These are phyloP conservation scores for Corbicula japonica DNA, from an alignment of 2,888 invertebrate genomes.

Conservation along the genomic window DNA sequence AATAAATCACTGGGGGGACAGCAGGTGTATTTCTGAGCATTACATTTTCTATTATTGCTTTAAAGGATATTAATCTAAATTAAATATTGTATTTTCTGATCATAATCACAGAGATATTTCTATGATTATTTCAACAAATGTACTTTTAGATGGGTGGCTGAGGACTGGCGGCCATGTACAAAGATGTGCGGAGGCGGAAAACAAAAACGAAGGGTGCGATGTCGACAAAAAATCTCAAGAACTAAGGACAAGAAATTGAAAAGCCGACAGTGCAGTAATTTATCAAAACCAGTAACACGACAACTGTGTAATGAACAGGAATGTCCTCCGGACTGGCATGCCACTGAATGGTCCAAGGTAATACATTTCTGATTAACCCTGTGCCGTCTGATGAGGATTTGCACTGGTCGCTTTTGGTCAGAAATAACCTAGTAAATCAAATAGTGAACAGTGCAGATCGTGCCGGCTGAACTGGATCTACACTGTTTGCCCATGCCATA, in stretches of 20 bases:
- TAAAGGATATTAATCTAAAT: not conserved
- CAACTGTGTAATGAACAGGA: constrained; percentile 78
- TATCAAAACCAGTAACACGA: constrained; percentile 72
- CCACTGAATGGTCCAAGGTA: constrained; percentile 96
- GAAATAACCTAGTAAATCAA: too few relatives aligned
- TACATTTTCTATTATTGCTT: too few relatives aligned
- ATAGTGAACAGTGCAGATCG: too few relatives aligned
- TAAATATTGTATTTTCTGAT: not conserved
- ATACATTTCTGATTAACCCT: too few relatives aligned
- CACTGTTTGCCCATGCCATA: too few relatives aligned
- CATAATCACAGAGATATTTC: not conserved
- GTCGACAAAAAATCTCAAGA: constrained; percentile 86
- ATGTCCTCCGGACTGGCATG: constrained; percentile 92
- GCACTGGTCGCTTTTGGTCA: too few relatives aligned
- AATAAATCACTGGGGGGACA: too few relatives aligned
- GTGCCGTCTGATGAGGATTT: too few relatives aligned
- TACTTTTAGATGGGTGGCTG: constrained; percentile 75
- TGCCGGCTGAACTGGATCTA: too few relatives aligned
- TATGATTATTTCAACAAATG: not conserved
- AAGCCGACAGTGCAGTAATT: constrained; percentile 71
- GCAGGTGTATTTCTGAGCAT: too few relatives aligned
- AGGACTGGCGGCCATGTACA: constrained; percentile 88
- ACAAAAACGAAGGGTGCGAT: constrained; percentile 89
- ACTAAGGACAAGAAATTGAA: constrained; percentile 69
- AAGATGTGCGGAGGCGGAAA: constrained; percentile 90